Conservation (phyloP, 2,113 vertebrate species). For the Tinamus guttatus region DNA sequence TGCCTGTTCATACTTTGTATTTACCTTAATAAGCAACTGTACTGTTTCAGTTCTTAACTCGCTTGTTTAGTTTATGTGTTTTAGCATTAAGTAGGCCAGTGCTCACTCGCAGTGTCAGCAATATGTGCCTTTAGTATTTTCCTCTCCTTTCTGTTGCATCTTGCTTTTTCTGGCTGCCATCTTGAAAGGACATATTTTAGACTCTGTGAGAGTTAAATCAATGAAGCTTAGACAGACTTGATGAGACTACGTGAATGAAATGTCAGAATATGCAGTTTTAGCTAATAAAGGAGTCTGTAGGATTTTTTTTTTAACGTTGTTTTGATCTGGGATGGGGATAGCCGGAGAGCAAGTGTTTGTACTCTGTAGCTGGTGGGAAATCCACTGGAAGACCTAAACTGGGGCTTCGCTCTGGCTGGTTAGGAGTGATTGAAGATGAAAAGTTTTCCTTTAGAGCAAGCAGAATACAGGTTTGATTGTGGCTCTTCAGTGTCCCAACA, state of each 20-base stretch:
- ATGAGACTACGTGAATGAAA: background rate
- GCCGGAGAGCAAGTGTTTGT: background rate
- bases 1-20: background rate
- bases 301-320: background rate
- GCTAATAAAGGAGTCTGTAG: background rate
- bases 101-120: background rate
- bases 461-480: background rate
- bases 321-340: background rate
- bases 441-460: background rate
- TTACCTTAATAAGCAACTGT: background rate
- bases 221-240: background rate
- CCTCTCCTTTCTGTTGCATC: background rate
- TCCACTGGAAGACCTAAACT: background rate
- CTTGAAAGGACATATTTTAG: slow-evolving; percentile 28
- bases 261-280: background rate
- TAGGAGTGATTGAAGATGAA: background rate
- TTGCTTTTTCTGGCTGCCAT: background rate
- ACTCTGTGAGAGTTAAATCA: background rate
- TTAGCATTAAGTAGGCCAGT: background rate
- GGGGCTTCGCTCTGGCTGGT: background rate
- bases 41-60: background rate
- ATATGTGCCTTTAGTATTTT: background rate
- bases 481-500: background rate
- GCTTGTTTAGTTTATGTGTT: background rate
- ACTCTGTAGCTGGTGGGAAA: background rate